Base-by-base conservation (phyloP, 2,888 invertebrate species). In the Tuberolachnus salignus region DNA sequence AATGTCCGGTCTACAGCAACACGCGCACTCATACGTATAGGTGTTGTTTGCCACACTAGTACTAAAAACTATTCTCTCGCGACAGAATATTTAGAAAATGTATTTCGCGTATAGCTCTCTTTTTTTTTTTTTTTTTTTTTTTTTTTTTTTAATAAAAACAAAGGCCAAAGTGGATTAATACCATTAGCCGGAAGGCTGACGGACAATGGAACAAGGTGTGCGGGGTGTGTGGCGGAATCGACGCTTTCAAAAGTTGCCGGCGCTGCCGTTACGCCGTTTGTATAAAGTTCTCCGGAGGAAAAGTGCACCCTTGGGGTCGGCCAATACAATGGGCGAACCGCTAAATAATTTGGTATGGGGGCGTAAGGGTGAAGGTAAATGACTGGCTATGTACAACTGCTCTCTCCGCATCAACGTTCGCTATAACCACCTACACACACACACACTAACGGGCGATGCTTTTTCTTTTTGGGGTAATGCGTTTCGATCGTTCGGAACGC, bases 281-380 rank as follows among this genome's bases (percentile, higher is more conserved):
- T 75, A 34, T 34, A 75, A 67, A 75, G 75, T 78, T 78, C 34
- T 34, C 44, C 42, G n/a, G 59, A 59, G 78, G 69, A 78, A 78
- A 78, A 78, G 78, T 69, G 78, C 78, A 69, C 78, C 78, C 78
- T 78, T 69, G 78, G 78, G 78, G 78, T 78, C 51, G 75, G 46
- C 66, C 67, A 26, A 6, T 6, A 75, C 75, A 75, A 75, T 75
- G 75, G 75, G 57, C 67, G 78, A 78, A 67, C 78, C 67, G 67
- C 61, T 67, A 78, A 78, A 78, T 78, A 78, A 78, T 78, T 78
- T 78, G 67, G 78, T 51, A 34, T 49, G 44, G 49, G 78, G 78
- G 46, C 34, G 34, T 59, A 53, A 34, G 78, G 78, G 57, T 67
- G 67, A 78, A 78, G 78, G 78, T 78, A 69, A 78, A 78, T 61